Percentiles rank a stretch among this genome's conserved stretches.
phyloP scores from a whole-genome alignment of 37 sponge, comb jelly and placozoan genomes.

The Diacarnus erythraeanus region DNA sequence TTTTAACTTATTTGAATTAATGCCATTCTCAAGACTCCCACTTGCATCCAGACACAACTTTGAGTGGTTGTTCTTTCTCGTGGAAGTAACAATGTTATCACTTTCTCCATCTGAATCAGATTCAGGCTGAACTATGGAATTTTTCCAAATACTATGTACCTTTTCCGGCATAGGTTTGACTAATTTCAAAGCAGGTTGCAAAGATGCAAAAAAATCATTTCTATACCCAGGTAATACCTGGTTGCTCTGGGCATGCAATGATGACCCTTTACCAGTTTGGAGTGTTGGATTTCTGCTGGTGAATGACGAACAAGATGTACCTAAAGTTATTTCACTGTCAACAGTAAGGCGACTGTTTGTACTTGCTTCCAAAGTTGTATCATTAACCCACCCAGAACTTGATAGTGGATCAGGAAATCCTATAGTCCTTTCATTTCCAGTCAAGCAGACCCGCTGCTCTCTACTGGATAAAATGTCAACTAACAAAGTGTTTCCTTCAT shows the following conservation, averaged over 20 bases:
- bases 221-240: background rate
- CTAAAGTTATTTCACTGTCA: background rate
- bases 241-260: no score
- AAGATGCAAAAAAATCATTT: background rate
- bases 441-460: background rate
- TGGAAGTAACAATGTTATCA: background rate
- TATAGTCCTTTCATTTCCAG: background rate
- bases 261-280: constrained; percentile 5
- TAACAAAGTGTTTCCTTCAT: background rate
- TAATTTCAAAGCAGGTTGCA: background rate
- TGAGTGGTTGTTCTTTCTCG: no score
- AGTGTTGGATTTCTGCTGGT: background rate
- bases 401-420: background rate
- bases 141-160: background rate
- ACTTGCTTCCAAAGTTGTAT: background rate
- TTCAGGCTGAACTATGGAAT: constrained; percentile 7
- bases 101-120: constrained; percentile 14
- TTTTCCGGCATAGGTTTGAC: no score
- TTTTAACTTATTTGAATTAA: no score
- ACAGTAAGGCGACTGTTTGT: background rate
- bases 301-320: background rate
- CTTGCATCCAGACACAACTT: no score
- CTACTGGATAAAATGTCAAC: background rate
- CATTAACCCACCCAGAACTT: background rate
- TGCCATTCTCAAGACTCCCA: no score